These are phyloP conservation scores for Centropristis striata DNA, from an alignment of 2,113 vertebrate species.

Conservation along the genomic window DNA sequence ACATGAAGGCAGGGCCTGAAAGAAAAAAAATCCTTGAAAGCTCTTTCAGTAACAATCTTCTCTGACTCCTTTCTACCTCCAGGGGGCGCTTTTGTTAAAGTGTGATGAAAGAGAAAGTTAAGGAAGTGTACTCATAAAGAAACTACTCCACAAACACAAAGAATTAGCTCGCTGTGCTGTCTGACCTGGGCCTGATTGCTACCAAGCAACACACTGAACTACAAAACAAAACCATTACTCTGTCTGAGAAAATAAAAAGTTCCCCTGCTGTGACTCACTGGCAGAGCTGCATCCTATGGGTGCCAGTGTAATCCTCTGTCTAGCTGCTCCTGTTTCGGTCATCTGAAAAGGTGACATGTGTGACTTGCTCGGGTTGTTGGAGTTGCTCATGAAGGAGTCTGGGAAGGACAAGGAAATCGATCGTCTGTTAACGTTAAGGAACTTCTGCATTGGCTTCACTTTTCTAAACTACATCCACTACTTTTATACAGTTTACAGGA, in stretches of 20 bases:
- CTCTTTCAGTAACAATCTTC: not conserved
- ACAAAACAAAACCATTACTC: not conserved
- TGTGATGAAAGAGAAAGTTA: not conserved
- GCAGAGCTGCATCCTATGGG: conserved; percentile 76
- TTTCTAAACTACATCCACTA: not conserved
- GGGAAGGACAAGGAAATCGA: conserved; percentile 14
- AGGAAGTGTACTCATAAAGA: not conserved
- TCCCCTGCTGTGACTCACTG: conserved; percentile 74
- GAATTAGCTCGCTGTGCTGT: not conserved
- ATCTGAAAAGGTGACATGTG: conserved; percentile 86
- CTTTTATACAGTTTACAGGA: too few species aligned
- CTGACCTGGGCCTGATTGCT: not conserved
- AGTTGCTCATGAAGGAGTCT: conserved; percentile 82
- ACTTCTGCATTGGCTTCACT: not conserved
- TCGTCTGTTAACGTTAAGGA: too few species aligned
- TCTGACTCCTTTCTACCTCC: not conserved
- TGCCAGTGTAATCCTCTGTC: conserved; percentile 87
- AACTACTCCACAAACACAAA: not conserved
- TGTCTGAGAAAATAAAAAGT: not conserved
- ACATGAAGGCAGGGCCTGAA: not conserved
- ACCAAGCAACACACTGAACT: not conserved
- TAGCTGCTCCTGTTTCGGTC: conserved; percentile 86
- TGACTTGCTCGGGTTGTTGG: conserved; percentile 75
- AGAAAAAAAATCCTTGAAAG: not conserved
- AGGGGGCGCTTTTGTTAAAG: conserved; percentile 4